phyloP scores from a whole-genome alignment of 2,888 invertebrate genomes.

The Heliconius charithonia region DNA sequence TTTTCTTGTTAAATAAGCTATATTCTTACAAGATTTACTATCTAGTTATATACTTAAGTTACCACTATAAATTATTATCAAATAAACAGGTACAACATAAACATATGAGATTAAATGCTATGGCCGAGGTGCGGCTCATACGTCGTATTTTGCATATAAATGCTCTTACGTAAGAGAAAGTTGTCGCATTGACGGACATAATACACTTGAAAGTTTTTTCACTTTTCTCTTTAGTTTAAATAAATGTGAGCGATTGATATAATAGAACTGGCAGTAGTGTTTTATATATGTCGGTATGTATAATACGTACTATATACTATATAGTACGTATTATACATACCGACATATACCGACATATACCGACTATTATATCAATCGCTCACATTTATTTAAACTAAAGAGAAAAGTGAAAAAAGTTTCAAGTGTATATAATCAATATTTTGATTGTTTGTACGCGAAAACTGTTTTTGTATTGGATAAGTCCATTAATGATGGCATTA shows the following conservation, averaged over 20 bases:
- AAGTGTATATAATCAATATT: neutral
- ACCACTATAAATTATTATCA: conserved; percentile 6
- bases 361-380: neutral
- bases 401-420: conserved; percentile 29
- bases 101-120: conserved; percentile 6
- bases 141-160: conserved; percentile 42
- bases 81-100: neutral
- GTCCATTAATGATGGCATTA: too few species aligned
- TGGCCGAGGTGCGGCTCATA: conserved; percentile 14
- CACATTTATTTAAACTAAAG: conserved; percentile 23
- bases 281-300: neutral
- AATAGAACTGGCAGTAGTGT: neutral
- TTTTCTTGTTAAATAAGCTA: too few species aligned
- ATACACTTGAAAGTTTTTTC: conserved; percentile 25
- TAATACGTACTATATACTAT: neutral
- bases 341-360: too few species aligned
- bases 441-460: too few species aligned
- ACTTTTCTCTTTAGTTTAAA: conserved; percentile 27
- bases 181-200: conserved; percentile 25
- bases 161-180: conserved; percentile 42
- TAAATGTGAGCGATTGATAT: conserved; percentile 13
- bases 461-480: too few species aligned
- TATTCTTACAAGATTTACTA: too few species aligned
- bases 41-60: neutral
- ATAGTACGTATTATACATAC: neutral